Evolutionary conservation across 2,888 invertebrate genomes (phyloP), one percentile per base, ranked within the genome.

Genomic region (Tromatobia lineatoria): DNA sequence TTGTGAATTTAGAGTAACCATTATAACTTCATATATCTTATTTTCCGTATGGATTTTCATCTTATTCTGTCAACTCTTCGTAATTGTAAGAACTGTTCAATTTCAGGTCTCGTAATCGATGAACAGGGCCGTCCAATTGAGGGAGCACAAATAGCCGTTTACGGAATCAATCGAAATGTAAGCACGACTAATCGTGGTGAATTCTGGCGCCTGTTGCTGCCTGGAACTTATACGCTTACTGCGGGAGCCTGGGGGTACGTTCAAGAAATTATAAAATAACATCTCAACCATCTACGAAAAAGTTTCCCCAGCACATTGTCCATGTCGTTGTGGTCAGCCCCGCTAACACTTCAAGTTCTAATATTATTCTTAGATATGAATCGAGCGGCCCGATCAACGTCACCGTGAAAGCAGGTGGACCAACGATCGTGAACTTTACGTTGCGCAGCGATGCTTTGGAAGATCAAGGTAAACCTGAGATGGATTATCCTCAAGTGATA

Each of bases 141-240:
- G 93, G 96, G 96, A 90, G 99, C 98, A 0, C 95, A 95, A 85
- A 95, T 99, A 64, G 94, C 95, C 34, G 96, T 99, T 1, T 95
- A 95, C 57, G 97, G 97, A 0, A 96, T 98, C 80, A 94, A 96
- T 69, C 98, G 99, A 92, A 96, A 96, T 75, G 95, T 99, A 13
- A 95, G 95, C 1, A 97, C 98, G 0, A 97, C 98, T 0, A 94
- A 95, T 57, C 94, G 95, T 23, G 99, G 99, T 6, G 98, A 99
- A 93, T 99, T 96, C 94, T 99, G 99, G 99, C 95, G 99, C 82
- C 94, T 99, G 69, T 94, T 99, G 38, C 94, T 98, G 20, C 99
- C 99, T 0, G 99, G 99, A 83, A 95, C 95, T 4, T 99, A 99
- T 93, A 95, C 95, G 38, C 94, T 99, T 86, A 96, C 95, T 85